Percentiles rank a stretch among this genome's conserved stretches.
These are phyloP conservation scores for Hippocampus kuda DNA, from an alignment of 2,797 vertebrate genomes.

Conservation along the genomic window DNA sequence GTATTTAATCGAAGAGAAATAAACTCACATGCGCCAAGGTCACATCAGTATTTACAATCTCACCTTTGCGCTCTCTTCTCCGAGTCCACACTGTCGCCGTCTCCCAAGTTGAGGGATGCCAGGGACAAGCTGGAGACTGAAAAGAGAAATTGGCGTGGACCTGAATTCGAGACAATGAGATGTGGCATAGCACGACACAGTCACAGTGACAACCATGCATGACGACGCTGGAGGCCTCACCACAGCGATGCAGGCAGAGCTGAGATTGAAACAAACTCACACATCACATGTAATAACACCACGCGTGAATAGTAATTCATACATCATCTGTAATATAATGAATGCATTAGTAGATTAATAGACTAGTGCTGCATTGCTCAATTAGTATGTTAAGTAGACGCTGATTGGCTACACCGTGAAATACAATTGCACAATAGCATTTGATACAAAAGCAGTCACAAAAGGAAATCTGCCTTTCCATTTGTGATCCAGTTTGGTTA, in stretches of 20 bases:
- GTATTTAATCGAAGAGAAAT: not conserved
- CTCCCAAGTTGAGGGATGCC: slow-evolving; percentile 86
- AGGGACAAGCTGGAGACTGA: slow-evolving; percentile 95
- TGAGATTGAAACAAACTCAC: not conserved
- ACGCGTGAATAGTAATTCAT: not conserved
- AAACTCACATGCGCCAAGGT: not conserved
- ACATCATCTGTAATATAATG: not conserved
- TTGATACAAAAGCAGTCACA: not conserved
- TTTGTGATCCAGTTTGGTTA: not conserved
- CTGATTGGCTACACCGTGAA: not conserved
- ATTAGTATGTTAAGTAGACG: not conserved
- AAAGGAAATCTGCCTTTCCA: too few relatives aligned
- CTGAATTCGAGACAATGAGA: slow-evolving; percentile 62
- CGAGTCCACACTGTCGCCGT: slow-evolving; percentile 82
- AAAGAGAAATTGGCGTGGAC: slow-evolving; percentile 81
- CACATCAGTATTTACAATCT: slow-evolving; percentile 27
- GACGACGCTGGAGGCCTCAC: slow-evolving; percentile 41
- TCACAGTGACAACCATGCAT: slow-evolving; percentile 43
- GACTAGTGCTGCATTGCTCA: not conserved
- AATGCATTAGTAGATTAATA: not conserved
- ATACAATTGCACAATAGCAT: not conserved
- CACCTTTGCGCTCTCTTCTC: slow-evolving; percentile 90
- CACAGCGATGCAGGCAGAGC: slow-evolving; percentile 11
- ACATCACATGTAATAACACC: not conserved
- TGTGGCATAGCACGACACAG: slow-evolving; percentile 38